A percentile compares a stretch with the other conserved stretches of the same genome.
phyloP scores from a whole-genome alignment of 1,140 invertebrate genomes.

The Halictus rubicundus region DNA sequence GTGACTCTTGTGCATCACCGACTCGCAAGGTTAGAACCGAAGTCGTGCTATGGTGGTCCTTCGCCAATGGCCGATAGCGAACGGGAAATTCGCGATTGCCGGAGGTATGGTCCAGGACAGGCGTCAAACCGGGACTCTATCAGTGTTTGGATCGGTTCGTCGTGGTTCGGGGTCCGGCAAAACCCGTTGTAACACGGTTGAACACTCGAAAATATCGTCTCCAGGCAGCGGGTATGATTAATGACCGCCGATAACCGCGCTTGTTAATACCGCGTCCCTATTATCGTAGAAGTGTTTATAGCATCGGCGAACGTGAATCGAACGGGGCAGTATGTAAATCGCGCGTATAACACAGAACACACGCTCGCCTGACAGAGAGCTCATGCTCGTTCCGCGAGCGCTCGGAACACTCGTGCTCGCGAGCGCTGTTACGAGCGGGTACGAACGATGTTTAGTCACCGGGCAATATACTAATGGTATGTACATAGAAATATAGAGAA shows the following conservation, averaged over 20 bases:
- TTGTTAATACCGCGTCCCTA: slow-evolving; percentile 58
- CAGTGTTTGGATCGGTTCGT: background rate
- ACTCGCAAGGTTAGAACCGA: too few species aligned
- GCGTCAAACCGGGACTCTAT: background rate
- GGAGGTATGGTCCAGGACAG: background rate
- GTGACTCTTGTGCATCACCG: too few species aligned
- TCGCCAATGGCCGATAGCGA: too few species aligned
- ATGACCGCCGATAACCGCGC: slow-evolving; percentile 50
- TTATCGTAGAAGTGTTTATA: slow-evolving; percentile 65
- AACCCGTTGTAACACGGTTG: slow-evolving; percentile 12
- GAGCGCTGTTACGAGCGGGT: slow-evolving; percentile 32
- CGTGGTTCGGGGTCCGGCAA: background rate
- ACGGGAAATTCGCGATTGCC: background rate
- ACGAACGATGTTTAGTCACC: slow-evolving; percentile 66
- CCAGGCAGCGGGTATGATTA: slow-evolving; percentile 44
- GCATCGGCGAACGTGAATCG: slow-evolving; percentile 63
- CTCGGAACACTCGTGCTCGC: too few species aligned
- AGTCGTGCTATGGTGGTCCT: too few species aligned
- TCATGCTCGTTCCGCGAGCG: too few species aligned
- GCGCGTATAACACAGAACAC: slow-evolving; percentile 48
- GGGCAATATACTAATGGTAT: slow-evolving; percentile 70
- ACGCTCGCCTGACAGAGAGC: background rate
- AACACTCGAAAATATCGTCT: slow-evolving; percentile 47
- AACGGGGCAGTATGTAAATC: slow-evolving; percentile 68
- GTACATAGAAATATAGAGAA: slow-evolving; percentile 73